These are phyloP conservation scores for Antheraea yamamai DNA, from an alignment of 2,888 invertebrate species.

Conservation along the genomic window DNA sequence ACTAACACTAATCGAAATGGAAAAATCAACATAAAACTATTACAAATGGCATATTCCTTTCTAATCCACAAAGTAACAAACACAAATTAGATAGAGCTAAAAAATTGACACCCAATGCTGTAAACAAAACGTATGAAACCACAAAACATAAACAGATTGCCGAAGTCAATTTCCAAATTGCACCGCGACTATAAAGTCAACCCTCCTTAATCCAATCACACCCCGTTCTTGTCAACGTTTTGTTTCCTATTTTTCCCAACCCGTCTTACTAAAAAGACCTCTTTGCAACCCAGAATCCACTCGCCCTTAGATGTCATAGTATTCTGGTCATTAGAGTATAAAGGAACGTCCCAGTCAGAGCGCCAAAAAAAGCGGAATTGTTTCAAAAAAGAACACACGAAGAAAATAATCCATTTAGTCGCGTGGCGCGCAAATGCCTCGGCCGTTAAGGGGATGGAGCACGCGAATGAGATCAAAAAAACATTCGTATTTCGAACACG, in stretches of 20 bases:
- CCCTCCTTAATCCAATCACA: conserved; percentile 80
- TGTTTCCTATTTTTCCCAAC: conserved; percentile 69
- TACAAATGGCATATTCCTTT: conserved; percentile 25
- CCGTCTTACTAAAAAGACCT: conserved; percentile 53
- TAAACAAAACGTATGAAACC: conserved; percentile 64
- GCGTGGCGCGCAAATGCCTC: conserved; percentile 73
- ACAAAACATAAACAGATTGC: conserved; percentile 73
- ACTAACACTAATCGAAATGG: too few species aligned
- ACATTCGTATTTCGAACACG: conserved; percentile 66
- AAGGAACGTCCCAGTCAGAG: conserved; percentile 40
- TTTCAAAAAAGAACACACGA: conserved; percentile 70
- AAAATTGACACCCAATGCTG: conserved; percentile 61
- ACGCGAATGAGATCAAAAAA: conserved; percentile 74
- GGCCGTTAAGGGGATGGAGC: conserved; percentile 71
- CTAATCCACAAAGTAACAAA: conserved; percentile 50
- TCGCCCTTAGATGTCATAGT: conserved; percentile 38
- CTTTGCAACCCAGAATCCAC: conserved; percentile 27
- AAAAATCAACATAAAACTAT: background rate
- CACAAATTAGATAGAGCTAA: conserved; percentile 49
- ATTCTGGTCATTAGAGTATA: conserved; percentile 49
- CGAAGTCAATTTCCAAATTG: conserved; percentile 80
- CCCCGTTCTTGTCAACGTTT: conserved; percentile 79
- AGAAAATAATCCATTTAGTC: conserved; percentile 82
- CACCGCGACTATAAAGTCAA: conserved; percentile 76
- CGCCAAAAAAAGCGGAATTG: conserved; percentile 52